Evolutionary conservation across 2,113 vertebrate genomes (phyloP).

Genomic region (Stegastes partitus): DNA sequence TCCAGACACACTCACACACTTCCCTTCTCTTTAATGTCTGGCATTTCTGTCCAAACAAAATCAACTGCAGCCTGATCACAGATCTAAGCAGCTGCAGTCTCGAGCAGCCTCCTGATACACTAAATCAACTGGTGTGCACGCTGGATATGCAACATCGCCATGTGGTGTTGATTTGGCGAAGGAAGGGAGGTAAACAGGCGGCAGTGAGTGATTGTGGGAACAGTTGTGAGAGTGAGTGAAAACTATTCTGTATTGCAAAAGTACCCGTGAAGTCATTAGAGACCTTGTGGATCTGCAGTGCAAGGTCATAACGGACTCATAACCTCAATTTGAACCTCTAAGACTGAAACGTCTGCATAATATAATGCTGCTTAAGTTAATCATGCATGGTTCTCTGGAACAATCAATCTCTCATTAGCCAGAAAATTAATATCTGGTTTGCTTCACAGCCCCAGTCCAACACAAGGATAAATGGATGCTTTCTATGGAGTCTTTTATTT

Average conservation of each 20-base stretch:
- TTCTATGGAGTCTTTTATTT: constrained; percentile 5
- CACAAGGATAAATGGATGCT: background rate
- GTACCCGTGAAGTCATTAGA: background rate
- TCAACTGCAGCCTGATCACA: constrained; percentile 46
- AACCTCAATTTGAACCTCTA: constrained; percentile 32
- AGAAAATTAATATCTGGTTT: constrained; percentile 30
- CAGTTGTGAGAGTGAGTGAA: constrained; percentile 17
- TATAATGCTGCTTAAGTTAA: constrained; percentile 4
- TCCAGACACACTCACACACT: constrained; percentile 26
- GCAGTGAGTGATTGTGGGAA: constrained; percentile 31
- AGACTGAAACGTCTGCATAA: constrained; percentile 1
- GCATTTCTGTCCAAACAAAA: constrained; percentile 49
- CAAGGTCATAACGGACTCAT: background rate
- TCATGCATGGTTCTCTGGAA: constrained; percentile 5
- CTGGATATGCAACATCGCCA: constrained; percentile 42
- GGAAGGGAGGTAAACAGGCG: constrained; percentile 24
- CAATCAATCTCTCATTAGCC: constrained; percentile 35
- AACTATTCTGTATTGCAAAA: constrained; percentile 27
- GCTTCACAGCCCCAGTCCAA: constrained; percentile 6
- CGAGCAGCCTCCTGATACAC: constrained; percentile 33
- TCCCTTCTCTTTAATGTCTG: constrained; percentile 43
- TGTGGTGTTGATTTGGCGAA: constrained; percentile 54
- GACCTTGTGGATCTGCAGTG: constrained; percentile 3
- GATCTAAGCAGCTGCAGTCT: constrained; percentile 56
- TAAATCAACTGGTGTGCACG: constrained; percentile 28